Conservation (phyloP, 2,888 invertebrate genomes). For the Machimus atricapillus region DNA sequence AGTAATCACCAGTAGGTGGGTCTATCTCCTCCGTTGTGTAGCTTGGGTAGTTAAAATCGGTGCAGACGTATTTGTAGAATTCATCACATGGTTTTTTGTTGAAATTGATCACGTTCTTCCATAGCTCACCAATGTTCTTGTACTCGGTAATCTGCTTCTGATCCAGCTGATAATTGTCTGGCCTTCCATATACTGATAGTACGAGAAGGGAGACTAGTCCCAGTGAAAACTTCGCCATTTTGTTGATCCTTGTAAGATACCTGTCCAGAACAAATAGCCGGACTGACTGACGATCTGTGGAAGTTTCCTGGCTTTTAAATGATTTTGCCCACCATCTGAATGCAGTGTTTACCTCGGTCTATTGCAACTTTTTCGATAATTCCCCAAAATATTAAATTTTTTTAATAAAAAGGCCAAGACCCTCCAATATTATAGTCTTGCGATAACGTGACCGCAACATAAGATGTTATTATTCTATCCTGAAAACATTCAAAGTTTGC, state of each 20-base stretch:
- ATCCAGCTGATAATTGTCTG: background rate
- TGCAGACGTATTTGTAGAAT: background rate
- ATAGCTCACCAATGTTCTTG: background rate
- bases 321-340: background rate
- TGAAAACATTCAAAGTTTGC: background rate
- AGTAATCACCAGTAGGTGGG: background rate
- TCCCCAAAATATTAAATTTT: background rate
- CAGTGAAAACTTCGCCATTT: background rate
- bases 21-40: background rate
- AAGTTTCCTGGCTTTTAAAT: background rate
- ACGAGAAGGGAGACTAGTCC: background rate
- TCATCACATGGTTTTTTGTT: background rate
- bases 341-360: background rate
- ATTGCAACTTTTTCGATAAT: background rate
- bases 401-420: background rate
- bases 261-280: background rate
- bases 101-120: background rate
- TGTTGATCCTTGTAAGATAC: background rate
- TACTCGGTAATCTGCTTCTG: background rate
- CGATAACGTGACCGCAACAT: background rate
- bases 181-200: background rate
- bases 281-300: background rate
- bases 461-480: background rate
- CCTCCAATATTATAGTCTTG: background rate
- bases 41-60: background rate